These are phyloP conservation scores for Anoplopoma fimbria DNA, from an alignment of 2,113 vertebrate genomes.

Conservation along the genomic window DNA sequence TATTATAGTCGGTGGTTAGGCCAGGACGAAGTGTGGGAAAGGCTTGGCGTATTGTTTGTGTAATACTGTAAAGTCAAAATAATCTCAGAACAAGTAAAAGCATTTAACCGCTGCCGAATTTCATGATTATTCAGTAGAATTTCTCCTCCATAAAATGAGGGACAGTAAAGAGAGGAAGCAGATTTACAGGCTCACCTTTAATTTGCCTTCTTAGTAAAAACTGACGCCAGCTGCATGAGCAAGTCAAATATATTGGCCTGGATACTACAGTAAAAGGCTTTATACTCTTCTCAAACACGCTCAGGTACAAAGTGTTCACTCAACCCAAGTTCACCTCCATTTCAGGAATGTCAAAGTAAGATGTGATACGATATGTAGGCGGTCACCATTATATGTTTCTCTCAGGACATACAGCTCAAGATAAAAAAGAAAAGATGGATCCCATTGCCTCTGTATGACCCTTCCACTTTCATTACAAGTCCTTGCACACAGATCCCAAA, in stretches of 20 bases:
- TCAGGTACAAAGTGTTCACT: constrained; percentile 35
- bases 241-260: neutral
- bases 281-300: constrained; percentile 24
- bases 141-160: neutral
- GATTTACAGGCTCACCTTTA: constrained; percentile 7
- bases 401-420: neutral
- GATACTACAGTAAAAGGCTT: constrained; percentile 18
- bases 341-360: neutral
- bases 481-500: neutral
- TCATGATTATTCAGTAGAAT: constrained; percentile 16
- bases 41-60: constrained; percentile 27
- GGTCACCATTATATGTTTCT: neutral
- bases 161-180: neutral
- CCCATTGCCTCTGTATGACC: neutral
- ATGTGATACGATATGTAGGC: constrained; percentile 7
- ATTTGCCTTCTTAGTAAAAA: constrained; percentile 2
- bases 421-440: neutral
- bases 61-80: constrained; percentile 56
- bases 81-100: constrained; percentile 40
- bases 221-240: neutral
- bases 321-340: constrained; percentile 8
- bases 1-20: constrained; percentile 34
- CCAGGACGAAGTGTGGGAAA: constrained; percentile 59
- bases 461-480: neutral
- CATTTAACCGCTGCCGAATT: constrained; percentile 12